phyloP scores from a whole-genome alignment of 2,888 invertebrate genomes.

The Volucella inflata region DNA sequence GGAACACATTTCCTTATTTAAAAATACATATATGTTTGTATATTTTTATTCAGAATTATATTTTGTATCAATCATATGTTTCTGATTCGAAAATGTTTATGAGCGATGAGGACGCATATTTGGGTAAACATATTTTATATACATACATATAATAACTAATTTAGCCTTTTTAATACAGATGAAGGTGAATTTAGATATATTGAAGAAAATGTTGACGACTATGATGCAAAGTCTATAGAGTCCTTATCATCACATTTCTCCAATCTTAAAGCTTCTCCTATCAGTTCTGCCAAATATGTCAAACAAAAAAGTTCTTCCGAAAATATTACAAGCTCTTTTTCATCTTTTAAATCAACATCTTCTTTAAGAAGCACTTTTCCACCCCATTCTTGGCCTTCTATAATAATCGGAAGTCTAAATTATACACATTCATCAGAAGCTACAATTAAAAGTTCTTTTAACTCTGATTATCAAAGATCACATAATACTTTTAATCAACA shows the following conservation, averaged over 20 bases:
- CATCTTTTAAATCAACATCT: slow-evolving; percentile 10
- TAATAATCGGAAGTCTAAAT: background rate
- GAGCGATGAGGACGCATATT: no score
- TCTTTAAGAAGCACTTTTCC: slow-evolving; percentile 13
- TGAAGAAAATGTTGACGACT: slow-evolving; percentile 10
- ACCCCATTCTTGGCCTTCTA: slow-evolving; percentile 32
- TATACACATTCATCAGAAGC: slow-evolving; percentile 23
- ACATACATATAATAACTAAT: no score
- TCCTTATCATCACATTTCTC: background rate
- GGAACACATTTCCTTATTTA: no score
- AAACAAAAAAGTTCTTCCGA: slow-evolving; percentile 10
- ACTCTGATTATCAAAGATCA: background rate
- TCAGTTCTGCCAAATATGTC: background rate
- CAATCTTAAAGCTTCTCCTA: background rate
- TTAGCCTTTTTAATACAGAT: slow-evolving; percentile 8
- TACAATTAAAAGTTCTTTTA: background rate
- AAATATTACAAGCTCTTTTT: slow-evolving; percentile 1
- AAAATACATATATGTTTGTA: no score
- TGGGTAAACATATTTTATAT: no score
- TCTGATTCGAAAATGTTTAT: no score
- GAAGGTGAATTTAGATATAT: background rate
- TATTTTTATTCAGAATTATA: no score
- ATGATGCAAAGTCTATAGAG: background rate
- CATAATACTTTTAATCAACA: background rate
- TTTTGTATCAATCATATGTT: no score